Percentiles rank a stretch among this genome's conserved stretches.
Evolutionary conservation across 2,888 invertebrate species (phyloP).

Genomic region (Athripsodes cinereus): DNA sequence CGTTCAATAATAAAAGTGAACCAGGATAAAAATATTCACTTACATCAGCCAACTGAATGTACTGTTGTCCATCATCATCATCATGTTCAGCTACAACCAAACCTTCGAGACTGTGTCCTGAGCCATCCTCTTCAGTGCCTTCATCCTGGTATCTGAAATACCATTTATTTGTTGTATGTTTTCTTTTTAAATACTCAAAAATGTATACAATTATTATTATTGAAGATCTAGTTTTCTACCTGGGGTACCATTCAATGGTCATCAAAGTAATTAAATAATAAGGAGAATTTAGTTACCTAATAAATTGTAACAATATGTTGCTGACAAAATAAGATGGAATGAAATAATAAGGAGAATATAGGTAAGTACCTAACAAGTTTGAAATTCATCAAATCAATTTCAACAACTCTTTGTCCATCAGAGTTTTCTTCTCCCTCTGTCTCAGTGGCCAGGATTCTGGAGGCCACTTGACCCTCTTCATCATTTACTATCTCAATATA

Average conservation of each 20-base stretch:
- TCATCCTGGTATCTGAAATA: constrained; percentile 17
- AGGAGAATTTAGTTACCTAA: too few relatives aligned
- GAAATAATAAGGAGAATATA: background rate
- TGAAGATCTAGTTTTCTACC: too few relatives aligned
- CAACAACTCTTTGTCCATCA: constrained; percentile 9
- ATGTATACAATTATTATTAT: too few relatives aligned
- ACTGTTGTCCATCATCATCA: background rate
- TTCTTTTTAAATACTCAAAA: background rate
- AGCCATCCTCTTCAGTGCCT: constrained; percentile 11
- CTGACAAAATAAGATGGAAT: background rate
- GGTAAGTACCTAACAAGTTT: constrained; percentile 18
- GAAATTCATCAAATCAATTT: constrained; percentile 22
- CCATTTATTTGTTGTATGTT: background rate
- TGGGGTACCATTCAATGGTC: too few relatives aligned
- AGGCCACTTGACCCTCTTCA: background rate
- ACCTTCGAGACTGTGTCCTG: background rate
- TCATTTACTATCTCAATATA: constrained; percentile 20
- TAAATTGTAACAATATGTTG: too few relatives aligned
- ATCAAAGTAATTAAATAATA: too few relatives aligned
- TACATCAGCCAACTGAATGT: constrained; percentile 12
- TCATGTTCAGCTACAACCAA: background rate
- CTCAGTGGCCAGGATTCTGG: background rate
- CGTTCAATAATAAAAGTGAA: too few relatives aligned
- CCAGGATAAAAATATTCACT: too few relatives aligned
- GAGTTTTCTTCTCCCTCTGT: background rate